Evolutionary conservation across 2,113 vertebrate species (phyloP).

Genomic region (Triplophysa dalaica): DNA sequence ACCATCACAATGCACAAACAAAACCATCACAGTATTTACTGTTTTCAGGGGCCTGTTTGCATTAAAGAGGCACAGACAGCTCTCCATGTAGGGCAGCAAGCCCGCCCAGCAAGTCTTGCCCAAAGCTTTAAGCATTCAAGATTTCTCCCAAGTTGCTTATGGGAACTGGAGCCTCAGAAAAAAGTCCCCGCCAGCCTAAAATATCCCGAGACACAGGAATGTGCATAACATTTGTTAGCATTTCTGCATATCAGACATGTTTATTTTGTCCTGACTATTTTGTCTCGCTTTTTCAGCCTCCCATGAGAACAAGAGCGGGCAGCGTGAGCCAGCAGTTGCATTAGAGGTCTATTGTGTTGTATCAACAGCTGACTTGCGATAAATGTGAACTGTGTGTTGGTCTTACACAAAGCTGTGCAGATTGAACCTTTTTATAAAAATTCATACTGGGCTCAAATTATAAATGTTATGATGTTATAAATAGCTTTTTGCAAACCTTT

Average conservation of each 20-base stretch:
- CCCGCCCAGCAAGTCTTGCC: not conserved
- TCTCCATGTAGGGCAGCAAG: conserved; percentile 47
- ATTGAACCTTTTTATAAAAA: too few species aligned
- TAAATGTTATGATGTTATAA: too few species aligned
- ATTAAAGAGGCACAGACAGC: conserved; percentile 2
- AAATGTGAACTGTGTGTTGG: too few species aligned
- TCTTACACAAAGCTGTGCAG: too few species aligned
- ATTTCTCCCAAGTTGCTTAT: conserved; percentile 9
- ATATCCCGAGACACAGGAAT: conserved; percentile 25
- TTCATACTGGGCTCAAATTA: too few species aligned
- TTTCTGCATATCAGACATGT: conserved; percentile 26
- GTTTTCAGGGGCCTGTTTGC: not conserved
- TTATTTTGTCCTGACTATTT: not conserved
- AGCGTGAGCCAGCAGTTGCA: not conserved
- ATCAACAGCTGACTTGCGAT: not conserved
- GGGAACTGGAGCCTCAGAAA: conserved; percentile 29
- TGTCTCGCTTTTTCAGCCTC: not conserved
- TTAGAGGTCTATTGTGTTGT: not conserved
- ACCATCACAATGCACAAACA: conserved; percentile 14
- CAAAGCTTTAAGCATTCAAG: not conserved
- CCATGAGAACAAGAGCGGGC: not conserved
- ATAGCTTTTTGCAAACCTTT: too few species aligned
- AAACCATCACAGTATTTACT: conserved; percentile 17
- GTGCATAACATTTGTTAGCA: not conserved
- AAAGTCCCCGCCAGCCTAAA: conserved; percentile 2